These are phyloP conservation scores for Thumatha senex DNA, from an alignment of 2,888 invertebrate genomes.

Conservation along the genomic window DNA sequence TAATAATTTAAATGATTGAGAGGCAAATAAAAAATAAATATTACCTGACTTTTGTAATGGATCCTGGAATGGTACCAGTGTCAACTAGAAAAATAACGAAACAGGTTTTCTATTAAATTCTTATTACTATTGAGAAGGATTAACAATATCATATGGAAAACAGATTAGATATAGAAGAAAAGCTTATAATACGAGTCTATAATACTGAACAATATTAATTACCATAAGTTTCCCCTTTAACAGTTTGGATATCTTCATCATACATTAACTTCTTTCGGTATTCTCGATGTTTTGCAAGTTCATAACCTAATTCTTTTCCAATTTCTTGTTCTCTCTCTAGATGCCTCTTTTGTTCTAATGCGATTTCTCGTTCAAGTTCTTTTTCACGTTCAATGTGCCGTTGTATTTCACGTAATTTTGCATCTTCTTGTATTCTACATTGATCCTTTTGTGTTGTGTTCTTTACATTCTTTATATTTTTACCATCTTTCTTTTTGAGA, in stretches of 20 bases:
- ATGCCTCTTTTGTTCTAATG: conserved; percentile 3
- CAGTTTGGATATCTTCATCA: conserved; percentile 1
- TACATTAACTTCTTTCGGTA: conserved; percentile 10
- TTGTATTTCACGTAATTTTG: conserved; percentile 5
- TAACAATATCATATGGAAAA: no score
- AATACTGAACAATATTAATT: not conserved
- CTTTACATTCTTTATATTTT: no score
- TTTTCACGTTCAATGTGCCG: conserved; percentile 1
- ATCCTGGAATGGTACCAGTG: not conserved
- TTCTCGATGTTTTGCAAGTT: conserved; percentile 5
- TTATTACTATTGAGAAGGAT: not conserved
- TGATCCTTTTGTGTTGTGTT: no score
- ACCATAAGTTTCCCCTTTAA: not conserved
- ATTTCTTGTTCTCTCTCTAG: conserved; percentile 3
- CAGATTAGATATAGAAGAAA: no score
- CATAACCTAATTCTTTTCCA: conserved; percentile 3
- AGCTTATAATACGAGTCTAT: no score
- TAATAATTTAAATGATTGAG: no score
- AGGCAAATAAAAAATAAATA: no score
- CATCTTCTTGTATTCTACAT: not conserved
- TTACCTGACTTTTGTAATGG: not conserved
- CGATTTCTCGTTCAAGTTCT: not conserved
- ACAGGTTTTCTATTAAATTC: not conserved
- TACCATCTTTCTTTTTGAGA: no score
- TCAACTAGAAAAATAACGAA: not conserved